Evolutionary conservation across 2,888 invertebrate genomes (phyloP), one percentile per base, ranked within the genome.

Genomic region (Tachina grossa): DNA sequence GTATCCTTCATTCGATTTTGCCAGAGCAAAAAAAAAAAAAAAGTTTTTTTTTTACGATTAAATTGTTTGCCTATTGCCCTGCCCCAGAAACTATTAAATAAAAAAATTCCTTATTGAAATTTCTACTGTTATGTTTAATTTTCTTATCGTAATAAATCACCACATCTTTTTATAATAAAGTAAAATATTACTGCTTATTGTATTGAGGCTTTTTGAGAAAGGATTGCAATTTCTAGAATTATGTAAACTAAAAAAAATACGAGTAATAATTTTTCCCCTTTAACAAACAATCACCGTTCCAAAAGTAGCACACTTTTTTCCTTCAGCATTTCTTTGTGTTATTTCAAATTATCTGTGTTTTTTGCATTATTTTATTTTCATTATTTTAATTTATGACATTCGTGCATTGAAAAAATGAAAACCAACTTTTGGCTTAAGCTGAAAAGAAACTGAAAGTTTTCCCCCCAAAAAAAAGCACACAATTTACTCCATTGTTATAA

Each of bases 401-500:
- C 83, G 77, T 83, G 83, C 77, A 66, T 51, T 16, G 49, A 63
- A 59, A 51, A 72, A 83, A 78, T 59, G 22, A 78, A 72, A 83
- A 69, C 51, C 2, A 61, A 72, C 49, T 39, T 77, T 16, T 59
- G 10, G 1, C 11, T 9, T 2, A 3, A n/a, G 41, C 2, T 16
- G n/a, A 43, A 83, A 83, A 51, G 83, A 83, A 83, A 83, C 66
- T 68, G 72, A 83, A 83, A 83, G 83, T 83, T 83, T 45, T 49
- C 55, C 49, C 55, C 41, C 49, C 47, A 75, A n/a, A 79, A 43
- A 75, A 19, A 79, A 31, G 22, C 22, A 43, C 53, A 47, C 47
- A 61, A 47, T 59, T 68, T 83, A 61, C 71, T 78, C 77, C 65
- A 83, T 83, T 85, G 83, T 80, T 85, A 80, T 85, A 85, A 83